These are phyloP conservation scores for Sarcophaga rosellei DNA, from an alignment of 2,888 invertebrate species.

Conservation along the genomic window DNA sequence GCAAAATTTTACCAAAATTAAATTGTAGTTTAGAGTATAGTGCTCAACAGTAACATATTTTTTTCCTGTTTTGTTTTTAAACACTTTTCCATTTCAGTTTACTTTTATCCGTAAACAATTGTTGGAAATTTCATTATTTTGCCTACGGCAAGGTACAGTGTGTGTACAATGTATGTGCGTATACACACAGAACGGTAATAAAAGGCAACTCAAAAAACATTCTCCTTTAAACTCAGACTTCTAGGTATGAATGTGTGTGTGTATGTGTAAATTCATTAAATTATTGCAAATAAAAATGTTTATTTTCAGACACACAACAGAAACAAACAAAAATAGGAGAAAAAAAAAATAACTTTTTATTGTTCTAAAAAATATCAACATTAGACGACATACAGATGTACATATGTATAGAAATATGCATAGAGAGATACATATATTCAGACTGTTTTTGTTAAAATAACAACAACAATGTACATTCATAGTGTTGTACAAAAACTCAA, in stretches of 20 bases:
- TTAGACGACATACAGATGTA: too few relatives aligned
- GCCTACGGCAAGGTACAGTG: neutral
- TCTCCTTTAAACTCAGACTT: too few relatives aligned
- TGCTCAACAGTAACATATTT: too few relatives aligned
- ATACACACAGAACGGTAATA: too few relatives aligned
- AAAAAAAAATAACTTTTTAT: neutral
- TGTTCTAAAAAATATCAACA: neutral
- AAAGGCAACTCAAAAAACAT: too few relatives aligned
- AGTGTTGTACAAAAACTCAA: neutral
- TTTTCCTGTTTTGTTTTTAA: too few relatives aligned
- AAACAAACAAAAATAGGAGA: too few relatives aligned
- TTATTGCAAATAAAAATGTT: neutral
- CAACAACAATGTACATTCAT: neutral
- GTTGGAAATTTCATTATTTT: neutral
- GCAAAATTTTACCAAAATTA: too few relatives aligned
- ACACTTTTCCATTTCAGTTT: neutral
- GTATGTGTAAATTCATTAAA: constrained; percentile 7
- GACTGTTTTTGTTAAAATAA: neutral
- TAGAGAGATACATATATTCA: neutral
- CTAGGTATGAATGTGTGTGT: too few relatives aligned
- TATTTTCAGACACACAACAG: neutral
- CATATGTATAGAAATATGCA: too few relatives aligned
- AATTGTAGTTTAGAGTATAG: too few relatives aligned
- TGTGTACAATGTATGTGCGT: too few relatives aligned
- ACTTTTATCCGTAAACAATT: constrained; percentile 4